Evolutionary conservation across 2,797 vertebrate species (phyloP).

Genomic region (Onychomys arenicola): DNA sequence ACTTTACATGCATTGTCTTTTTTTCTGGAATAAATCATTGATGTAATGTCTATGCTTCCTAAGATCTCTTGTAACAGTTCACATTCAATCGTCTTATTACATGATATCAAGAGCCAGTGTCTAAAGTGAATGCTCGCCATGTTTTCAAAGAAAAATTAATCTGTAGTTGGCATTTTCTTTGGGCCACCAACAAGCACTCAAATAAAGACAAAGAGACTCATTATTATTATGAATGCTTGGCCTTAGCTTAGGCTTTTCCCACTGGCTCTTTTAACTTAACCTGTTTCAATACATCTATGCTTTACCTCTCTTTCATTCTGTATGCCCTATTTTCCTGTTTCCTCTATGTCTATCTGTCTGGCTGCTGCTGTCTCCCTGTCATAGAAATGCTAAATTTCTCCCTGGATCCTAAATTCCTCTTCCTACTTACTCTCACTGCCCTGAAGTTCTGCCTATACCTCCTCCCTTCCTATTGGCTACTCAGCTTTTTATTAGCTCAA

Average conservation of each 20-base stretch:
- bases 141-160: background rate
- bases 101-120: background rate
- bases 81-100: conserved; percentile 41
- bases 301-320: background rate
- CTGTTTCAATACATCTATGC: background rate
- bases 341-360: background rate
- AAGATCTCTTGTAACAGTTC: conserved; percentile 18
- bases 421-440: background rate
- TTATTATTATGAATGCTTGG: background rate
- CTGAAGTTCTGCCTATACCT: background rate
- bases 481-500: background rate
- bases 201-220: background rate
- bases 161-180: background rate
- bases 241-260: background rate
- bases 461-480: background rate
- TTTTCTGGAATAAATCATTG: conserved; percentile 47
- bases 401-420: background rate
- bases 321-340: background rate
- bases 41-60: background rate
- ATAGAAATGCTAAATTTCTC: background rate
- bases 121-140: background rate
- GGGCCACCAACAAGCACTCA: background rate
- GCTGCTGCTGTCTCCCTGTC: background rate
- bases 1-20: background rate
- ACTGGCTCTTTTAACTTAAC: background rate